phyloP scores from a whole-genome alignment of 2,888 invertebrate species.

The Tenthredo scrophulariae region DNA sequence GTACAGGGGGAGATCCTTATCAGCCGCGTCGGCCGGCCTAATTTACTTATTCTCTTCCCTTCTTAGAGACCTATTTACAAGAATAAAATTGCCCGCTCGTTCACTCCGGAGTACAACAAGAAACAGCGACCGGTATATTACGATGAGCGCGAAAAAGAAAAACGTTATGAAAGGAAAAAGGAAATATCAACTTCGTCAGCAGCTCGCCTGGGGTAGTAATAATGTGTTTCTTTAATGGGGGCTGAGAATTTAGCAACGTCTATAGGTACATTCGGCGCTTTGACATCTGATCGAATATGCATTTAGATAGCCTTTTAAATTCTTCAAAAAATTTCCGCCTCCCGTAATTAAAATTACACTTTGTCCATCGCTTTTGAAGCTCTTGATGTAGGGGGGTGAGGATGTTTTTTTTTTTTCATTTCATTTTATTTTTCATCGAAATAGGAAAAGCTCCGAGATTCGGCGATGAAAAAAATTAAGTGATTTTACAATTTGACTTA shows the following conservation, averaged over 20 bases:
- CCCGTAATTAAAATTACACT: constrained; percentile 18
- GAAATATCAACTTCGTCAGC: constrained; percentile 58
- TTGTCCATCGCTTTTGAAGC: background rate
- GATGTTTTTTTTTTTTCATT: background rate
- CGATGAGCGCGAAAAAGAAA: constrained; percentile 31
- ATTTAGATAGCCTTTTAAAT: constrained; percentile 69
- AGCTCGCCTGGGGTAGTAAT: constrained; percentile 25
- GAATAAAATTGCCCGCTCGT: constrained; percentile 68
- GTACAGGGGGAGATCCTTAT: constrained; percentile 85
- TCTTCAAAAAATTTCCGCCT: constrained; percentile 60
- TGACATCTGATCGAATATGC: constrained; percentile 64
- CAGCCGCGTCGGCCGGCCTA: constrained; percentile 84
- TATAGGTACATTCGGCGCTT: constrained; percentile 17
- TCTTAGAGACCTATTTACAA: constrained; percentile 86
- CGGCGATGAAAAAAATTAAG: background rate
- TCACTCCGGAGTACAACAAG: constrained; percentile 55
- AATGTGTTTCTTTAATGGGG: constrained; percentile 59
- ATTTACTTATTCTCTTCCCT: constrained; percentile 88
- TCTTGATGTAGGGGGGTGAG: background rate
- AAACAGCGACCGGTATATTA: constrained; percentile 1
- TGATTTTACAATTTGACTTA: constrained; percentile 27
- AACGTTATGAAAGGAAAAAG: constrained; percentile 6
- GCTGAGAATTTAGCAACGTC: background rate
- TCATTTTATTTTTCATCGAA: background rate
- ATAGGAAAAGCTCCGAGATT: background rate